Conservation (phyloP, 2,113 vertebrate species). For the Psephotus haematonotus region DNA sequence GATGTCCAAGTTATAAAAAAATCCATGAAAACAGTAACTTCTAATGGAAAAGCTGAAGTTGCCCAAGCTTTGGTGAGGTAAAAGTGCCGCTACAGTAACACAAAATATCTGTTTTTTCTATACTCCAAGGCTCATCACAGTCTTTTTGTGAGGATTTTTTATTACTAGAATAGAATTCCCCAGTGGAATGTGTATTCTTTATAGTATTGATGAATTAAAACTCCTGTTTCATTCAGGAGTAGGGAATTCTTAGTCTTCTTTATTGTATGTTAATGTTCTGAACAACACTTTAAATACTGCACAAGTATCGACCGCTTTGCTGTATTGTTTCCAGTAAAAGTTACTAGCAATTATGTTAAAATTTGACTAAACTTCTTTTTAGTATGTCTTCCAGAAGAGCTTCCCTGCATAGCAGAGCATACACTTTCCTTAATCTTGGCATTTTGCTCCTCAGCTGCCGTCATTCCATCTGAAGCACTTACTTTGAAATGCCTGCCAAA, state of each 20-base stretch:
- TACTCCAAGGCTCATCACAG: neutral
- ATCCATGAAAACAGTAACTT: constrained; percentile 60
- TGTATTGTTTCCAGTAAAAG: neutral
- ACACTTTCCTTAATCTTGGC: constrained; percentile 72
- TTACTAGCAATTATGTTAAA: constrained; percentile 11
- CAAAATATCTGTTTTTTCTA: constrained; percentile 65
- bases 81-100: constrained; percentile 46
- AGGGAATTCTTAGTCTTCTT: constrained; percentile 5
- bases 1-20: constrained; percentile 67
- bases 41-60: constrained; percentile 70
- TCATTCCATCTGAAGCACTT: constrained; percentile 72
- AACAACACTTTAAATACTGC: neutral
- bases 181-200: constrained; percentile 47
- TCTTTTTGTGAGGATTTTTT: constrained; percentile 65
- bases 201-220: constrained; percentile 40
- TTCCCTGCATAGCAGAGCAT: constrained; percentile 45
- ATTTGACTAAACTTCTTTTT: constrained; percentile 28
- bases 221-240: neutral
- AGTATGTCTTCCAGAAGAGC: constrained; percentile 43
- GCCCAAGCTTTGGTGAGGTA: constrained; percentile 9
- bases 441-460: constrained; percentile 59
- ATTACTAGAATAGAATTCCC: constrained; percentile 61
- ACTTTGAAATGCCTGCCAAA: constrained; percentile 80
- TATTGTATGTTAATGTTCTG: neutral
- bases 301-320: neutral